Percentiles rank a stretch among this genome's conserved stretches.
phyloP scores from a whole-genome alignment of 2,797 vertebrate species.

The Poeciliopsis turneri region DNA sequence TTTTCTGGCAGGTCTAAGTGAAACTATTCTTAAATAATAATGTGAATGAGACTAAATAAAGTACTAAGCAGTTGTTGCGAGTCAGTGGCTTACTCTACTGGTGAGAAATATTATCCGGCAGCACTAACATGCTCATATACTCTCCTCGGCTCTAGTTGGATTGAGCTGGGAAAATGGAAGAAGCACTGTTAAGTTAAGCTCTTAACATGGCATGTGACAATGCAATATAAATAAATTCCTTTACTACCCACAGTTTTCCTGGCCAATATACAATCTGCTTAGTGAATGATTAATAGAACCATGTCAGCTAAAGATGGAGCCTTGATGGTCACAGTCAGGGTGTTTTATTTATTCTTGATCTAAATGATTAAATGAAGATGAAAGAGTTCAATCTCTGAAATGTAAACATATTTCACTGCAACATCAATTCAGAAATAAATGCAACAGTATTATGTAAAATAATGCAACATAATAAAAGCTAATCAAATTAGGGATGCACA shows the following conservation, averaged over 20 bases:
- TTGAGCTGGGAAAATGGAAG: neutral
- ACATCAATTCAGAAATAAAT: neutral
- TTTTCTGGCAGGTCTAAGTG: constrained; percentile 3
- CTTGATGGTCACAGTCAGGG: neutral
- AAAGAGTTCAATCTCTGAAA: neutral
- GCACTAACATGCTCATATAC: neutral
- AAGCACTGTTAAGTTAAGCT: neutral
- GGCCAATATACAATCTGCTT: neutral
- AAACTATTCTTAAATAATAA: constrained; percentile 12
- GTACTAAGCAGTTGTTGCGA: constrained; percentile 50
- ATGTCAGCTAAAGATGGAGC: neutral
- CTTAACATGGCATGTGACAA: neutral
- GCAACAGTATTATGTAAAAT: neutral
- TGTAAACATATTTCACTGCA: neutral
- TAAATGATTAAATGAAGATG: neutral
- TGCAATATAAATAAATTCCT: neutral
- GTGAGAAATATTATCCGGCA: constrained; percentile 6
- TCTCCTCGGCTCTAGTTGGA: neutral
- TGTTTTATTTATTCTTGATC: neutral
- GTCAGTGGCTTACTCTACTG: constrained; percentile 26
- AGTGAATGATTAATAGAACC: neutral
- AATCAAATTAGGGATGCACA: neutral
- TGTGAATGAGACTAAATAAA: constrained; percentile 33
- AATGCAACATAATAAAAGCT: neutral
- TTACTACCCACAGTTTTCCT: neutral